Evolutionary conservation across 2,113 vertebrate species (phyloP).

Genomic region (Protobothrops flavoviridis): DNA sequence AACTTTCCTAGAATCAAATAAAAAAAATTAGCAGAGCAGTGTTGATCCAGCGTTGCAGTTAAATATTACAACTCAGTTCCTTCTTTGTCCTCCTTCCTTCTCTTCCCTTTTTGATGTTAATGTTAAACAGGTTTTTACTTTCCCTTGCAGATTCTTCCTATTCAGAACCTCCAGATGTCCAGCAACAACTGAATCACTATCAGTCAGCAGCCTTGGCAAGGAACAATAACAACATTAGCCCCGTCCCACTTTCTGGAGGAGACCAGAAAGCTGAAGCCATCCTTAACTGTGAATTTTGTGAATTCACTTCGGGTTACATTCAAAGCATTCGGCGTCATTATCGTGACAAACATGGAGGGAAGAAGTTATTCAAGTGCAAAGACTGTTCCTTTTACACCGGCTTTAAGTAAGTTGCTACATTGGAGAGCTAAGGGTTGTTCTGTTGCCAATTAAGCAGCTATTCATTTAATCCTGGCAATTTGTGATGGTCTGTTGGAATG

Average conservation of each 20-base stretch:
- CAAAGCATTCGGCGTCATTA: slow-evolving; percentile 98
- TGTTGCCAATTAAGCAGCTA: neutral
- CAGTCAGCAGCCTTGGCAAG: slow-evolving; percentile 87
- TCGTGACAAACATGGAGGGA: slow-evolving; percentile 94
- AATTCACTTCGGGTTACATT: slow-evolving; percentile 98
- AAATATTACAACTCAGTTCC: neutral
- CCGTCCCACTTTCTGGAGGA: slow-evolving; percentile 68
- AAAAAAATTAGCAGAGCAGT: neutral
- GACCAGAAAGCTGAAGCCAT: slow-evolving; percentile 76
- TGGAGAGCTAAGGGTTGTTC: neutral
- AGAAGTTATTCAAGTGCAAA: slow-evolving; percentile 99
- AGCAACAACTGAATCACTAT: slow-evolving; percentile 93
- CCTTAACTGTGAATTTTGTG: slow-evolving; percentile 97
- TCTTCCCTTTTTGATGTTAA: neutral
- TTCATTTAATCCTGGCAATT: neutral
- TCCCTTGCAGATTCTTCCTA: slow-evolving; percentile 81
- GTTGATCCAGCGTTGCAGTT: neutral
- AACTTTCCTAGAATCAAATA: neutral
- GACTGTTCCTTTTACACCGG: slow-evolving; percentile 98
- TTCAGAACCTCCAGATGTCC: slow-evolving; percentile 90
- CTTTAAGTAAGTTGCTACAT: slow-evolving; percentile 86
- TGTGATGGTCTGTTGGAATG: neutral
- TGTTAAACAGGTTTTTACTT: neutral
- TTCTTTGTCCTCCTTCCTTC: neutral
- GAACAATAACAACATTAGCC: slow-evolving; percentile 80